Base-by-base conservation (phyloP, 2,888 invertebrate species). In the Dynastes maya region DNA sequence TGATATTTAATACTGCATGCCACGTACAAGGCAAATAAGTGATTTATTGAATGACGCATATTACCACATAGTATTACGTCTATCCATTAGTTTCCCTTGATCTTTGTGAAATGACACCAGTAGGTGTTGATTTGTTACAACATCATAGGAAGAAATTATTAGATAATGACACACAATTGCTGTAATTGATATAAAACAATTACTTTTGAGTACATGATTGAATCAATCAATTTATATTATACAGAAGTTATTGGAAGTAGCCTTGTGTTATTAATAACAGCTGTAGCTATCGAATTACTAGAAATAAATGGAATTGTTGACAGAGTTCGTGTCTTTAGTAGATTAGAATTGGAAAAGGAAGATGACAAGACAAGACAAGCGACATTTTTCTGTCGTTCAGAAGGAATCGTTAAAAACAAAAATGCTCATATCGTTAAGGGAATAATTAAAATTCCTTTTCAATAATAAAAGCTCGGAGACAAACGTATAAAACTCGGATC, bases 401-500 rank as follows among this genome's bases (percentile, higher is more conserved):
- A 55, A 55, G 55, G 13, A 55, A 55, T 55, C 16, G 6, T 9
- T 27, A 22, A 27, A 16, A 61, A 61, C 29, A 8, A 27, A 32
- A 63, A 63, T 32, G 27, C 32, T 4, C 32, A 27, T 63, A 29
- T 37, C 37, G 58, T 40, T 13, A 37, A 58, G 2, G 3, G 29
- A 72, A 72, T 55, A 58, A 53, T 70, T 58, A 58, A 61, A 58
- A 37, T 32, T 40, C 58, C 55, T 6, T 2, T 11, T 8, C 49
- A 16, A 49, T 53, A 65, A 71, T 71, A 71, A 53, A 71, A 37
- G 37, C 37, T 8, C 22, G 49, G n/a, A 11, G 11, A 58, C 58
- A 22, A 72, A 22, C 22, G 16, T 55, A 72, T 58, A 40, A 72
- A 72, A 45, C 22, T 8, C 72, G n/a, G 11, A 40, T 72, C 72